Base-by-base conservation (phyloP, 2,888 invertebrate species). In the Phengaris arion region DNA sequence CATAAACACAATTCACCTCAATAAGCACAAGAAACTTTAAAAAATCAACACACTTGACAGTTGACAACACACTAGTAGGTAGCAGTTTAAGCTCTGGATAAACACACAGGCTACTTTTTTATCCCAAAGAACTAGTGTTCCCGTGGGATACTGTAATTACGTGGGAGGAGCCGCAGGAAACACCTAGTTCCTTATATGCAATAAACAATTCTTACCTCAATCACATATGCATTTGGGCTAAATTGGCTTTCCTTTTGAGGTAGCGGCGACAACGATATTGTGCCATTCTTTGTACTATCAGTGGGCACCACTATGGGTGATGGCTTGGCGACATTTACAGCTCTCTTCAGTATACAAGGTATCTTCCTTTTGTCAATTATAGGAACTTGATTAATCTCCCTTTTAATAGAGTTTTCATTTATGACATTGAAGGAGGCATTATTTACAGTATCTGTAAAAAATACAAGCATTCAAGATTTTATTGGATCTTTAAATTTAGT, bases 361-460 rank as follows among this genome's bases (percentile, higher is more conserved):
- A 88, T 76, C 84, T 86, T 80, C 35, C 88, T 90, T 76, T 86
- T 87, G 54, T 89, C 87, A 15, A 86, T 80, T 64, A 89, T 79
- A 69, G 86, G 85, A 12, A 86, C 84, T 85, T 85, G 83, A 45
- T 81, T 86, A 22, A 87, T 87, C 55, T 84, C 83, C 15, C 81
- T 82, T 75, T 79, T 81, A 13, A 72, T 48, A 5, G 80, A 80
- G 76, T 90, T 87, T 80, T 93, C 93, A 83, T 93, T 93, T 0
- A 89, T 87, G n/a, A 93, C 89, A 83, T 91, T 92, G 76, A 88
- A 92, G 78, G 86, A 89, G 5, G 89, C 83, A 82, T 89, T 89
- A 48, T 68, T 54, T 55, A 57, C 15, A 5, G 5, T 52, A 15
- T 55, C 68, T 75, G 75, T 57, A 55, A 22, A 59, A 48, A 35